Conservation (phyloP, 2,797 vertebrate species). For the Linurgus olivaceus region DNA sequence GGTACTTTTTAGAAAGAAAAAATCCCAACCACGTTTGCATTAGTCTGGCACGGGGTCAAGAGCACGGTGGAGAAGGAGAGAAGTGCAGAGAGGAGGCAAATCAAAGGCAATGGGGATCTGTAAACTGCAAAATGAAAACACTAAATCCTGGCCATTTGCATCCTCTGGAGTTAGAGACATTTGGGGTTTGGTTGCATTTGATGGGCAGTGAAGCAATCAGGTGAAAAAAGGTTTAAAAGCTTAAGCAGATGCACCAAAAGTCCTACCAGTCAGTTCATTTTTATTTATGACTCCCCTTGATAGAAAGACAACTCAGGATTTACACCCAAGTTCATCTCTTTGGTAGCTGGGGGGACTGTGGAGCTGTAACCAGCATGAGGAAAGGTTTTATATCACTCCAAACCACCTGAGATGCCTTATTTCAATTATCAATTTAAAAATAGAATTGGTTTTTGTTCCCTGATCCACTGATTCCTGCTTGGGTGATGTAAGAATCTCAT, state of each 20-base stretch:
- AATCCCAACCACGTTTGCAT: not conserved
- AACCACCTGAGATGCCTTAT: not conserved
- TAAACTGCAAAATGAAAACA: fast-evolving
- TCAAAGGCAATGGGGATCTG: not conserved
- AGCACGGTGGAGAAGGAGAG: not conserved
- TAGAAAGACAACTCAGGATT: not conserved
- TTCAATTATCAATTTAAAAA: conserved; percentile 54
- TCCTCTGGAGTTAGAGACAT: not conserved
- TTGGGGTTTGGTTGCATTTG: not conserved
- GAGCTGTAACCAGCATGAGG: not conserved
- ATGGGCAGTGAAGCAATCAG: not conserved
- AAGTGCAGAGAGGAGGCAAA: not conserved
- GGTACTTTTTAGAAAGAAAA: not conserved
- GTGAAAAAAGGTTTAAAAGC: not conserved
- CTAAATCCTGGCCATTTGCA: not conserved
- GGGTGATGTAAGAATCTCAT: not conserved
- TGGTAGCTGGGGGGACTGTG: not conserved
- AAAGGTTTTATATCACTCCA: not conserved
- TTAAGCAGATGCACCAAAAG: not conserved
- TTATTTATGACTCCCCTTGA: not conserved
- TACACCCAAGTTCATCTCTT: not conserved
- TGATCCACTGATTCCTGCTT: not conserved
- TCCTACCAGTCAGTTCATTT: not conserved
- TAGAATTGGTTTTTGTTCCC: not conserved
- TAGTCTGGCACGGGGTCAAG: fast-evolving